Percentiles rank a stretch among this genome's conserved stretches.
Conservation (phyloP, 2,113 vertebrate genomes). For the Lynx canadensis region DNA sequence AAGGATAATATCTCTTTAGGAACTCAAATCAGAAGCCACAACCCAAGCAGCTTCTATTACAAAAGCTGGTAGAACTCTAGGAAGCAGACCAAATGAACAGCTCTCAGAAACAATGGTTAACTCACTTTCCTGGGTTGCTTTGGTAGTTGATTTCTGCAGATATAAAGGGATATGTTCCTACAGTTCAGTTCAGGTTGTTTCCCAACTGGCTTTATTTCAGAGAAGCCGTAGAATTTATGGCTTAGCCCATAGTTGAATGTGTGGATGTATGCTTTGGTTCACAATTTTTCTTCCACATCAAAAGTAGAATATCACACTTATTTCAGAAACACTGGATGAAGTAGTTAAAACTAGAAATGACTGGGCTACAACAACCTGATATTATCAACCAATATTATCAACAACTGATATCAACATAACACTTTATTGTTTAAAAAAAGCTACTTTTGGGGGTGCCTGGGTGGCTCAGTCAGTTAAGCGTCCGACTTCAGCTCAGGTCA, state of each 20-base stretch:
- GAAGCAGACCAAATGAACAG: neutral
- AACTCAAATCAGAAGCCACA: neutral
- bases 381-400: neutral
- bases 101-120: neutral
- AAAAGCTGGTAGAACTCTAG: neutral
- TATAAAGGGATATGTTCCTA: neutral
- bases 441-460: neutral
- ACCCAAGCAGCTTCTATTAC: neutral
- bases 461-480: no score
- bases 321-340: neutral
- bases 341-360: neutral
- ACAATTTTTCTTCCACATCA: neutral
- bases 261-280: neutral
- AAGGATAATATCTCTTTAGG: neutral
- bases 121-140: neutral
- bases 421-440: neutral
- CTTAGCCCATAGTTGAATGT: neutral
- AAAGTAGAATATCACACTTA: neutral
- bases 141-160: neutral
- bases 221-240: neutral
- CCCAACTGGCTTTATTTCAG: neutral
- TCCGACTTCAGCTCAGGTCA: no score
- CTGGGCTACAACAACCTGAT: no score
- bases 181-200: neutral
- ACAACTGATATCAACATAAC: neutral